These are phyloP conservation scores for Echeneis naucrates DNA, from an alignment of 2,797 vertebrate genomes.

Conservation along the genomic window DNA sequence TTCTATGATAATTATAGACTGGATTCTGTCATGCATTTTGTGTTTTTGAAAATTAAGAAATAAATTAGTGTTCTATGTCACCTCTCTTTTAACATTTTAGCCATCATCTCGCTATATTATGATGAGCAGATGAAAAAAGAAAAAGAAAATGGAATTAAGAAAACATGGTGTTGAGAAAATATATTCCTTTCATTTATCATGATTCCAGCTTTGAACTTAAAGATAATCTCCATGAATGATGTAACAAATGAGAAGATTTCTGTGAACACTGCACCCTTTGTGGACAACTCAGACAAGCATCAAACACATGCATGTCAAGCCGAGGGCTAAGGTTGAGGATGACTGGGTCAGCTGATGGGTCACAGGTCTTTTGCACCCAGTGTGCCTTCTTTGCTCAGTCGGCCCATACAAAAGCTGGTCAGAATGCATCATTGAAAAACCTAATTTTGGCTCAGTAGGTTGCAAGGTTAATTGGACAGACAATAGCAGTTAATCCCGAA, in stretches of 20 bases:
- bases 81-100: neutral
- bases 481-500: conserved; percentile 80
- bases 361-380: conserved; percentile 52
- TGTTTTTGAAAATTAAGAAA: neutral
- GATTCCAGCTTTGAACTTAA: neutral
- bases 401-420: conserved; percentile 25
- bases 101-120: neutral
- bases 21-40: neutral
- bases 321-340: conserved; percentile 29
- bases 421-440: conserved; percentile 37
- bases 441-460: conserved; percentile 49
- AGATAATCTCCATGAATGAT: neutral
- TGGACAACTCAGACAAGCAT: conserved; percentile 15
- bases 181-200: no score
- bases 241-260: neutral
- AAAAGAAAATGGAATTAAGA: neutral
- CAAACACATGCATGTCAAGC: conserved; percentile 45
- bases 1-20: neutral
- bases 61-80: neutral
- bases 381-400: conserved; percentile 18
- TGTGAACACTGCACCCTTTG: conserved; percentile 26
- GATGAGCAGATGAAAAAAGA: neutral
- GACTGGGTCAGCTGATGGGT: conserved; percentile 62
- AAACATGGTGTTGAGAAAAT: neutral
- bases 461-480: conserved; percentile 50